These are phyloP conservation scores for Oreotrochilus melanogaster DNA, from an alignment of 2,113 vertebrate genomes.

Conservation along the genomic window DNA sequence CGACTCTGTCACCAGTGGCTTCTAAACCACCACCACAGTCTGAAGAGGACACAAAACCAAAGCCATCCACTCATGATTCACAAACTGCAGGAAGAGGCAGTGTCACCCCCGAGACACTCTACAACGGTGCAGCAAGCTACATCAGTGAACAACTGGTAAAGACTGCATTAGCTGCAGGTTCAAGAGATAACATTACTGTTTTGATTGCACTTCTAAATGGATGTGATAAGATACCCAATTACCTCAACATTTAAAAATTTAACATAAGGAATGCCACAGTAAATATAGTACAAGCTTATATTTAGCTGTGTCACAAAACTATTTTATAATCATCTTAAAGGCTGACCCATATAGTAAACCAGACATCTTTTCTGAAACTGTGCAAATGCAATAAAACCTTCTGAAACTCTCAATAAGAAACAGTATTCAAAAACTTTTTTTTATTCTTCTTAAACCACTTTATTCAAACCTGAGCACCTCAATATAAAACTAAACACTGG, in stretches of 20 bases:
- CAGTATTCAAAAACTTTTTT: background rate
- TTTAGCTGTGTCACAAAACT: background rate
- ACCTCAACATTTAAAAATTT: background rate
- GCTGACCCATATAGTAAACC: background rate
- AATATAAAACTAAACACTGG: slow-evolving; percentile 85
- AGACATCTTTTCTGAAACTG: background rate
- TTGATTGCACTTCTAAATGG: slow-evolving; percentile 70
- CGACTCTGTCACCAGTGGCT: background rate
- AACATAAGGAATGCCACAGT: background rate
- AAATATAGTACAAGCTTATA: background rate
- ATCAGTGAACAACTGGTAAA: slow-evolving; percentile 58
- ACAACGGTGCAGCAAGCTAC: slow-evolving; percentile 41
- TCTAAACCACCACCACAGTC: background rate
- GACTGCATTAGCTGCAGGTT: slow-evolving; percentile 70
- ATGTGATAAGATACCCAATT: background rate
- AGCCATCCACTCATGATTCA: rapidly evolving
- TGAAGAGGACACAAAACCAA: background rate
- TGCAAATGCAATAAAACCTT: background rate
- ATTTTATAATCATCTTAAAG: background rate
- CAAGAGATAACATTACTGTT: slow-evolving; percentile 74
- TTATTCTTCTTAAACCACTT: slow-evolving; percentile 80
- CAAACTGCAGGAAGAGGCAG: background rate
- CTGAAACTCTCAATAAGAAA: slow-evolving; percentile 9
- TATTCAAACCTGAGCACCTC: slow-evolving; percentile 88
- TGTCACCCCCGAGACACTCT: background rate